Evolutionary conservation across 2,888 invertebrate genomes (phyloP), one percentile per base, ranked within the genome.

Genomic region (Andrena bicolor): DNA sequence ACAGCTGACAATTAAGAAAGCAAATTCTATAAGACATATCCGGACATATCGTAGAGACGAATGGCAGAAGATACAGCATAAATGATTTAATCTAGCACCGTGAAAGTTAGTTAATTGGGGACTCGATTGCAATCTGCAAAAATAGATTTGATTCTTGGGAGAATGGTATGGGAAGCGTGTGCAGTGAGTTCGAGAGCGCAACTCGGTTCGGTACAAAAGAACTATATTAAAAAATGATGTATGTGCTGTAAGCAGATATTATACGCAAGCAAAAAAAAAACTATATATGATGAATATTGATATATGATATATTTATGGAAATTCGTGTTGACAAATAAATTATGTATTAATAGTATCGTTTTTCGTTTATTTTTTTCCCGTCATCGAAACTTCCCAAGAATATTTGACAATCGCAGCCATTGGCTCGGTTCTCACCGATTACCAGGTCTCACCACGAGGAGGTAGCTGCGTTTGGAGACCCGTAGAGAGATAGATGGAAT

Each of bases 231-330:
- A 78, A 82, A 73, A 82, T 32, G 23, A 80, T 77, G 65, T 83
- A 71, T 81, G 76, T 86, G 80, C 71, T 84, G 74, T 84, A 82
- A 86, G 75, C 82, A 68, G 71, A 89, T 86, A 88, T 78, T 88
- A 88, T 74, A 41, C 84, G 84, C 80, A 85, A 35, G 81, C 82
- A 86, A 80, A 76, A 70, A 70, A 87, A 56, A 85, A 82, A 80
- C 81, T 86, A 88, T 87, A 86, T 89, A 86, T 86, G 82, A 90
- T 90, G 84, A 88, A 90, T 90, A 90, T 91, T 90, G 89, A 92
- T 91, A 92, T 90, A 91, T 90, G 82, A 90, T 91, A 92, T 92
- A 92, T 92, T 92, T 92, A 91, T 92, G 91, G 90, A 92, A 91
- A 90, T 92, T 88, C 88, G 90, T 92, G 92, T 92, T 92, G 90